Conservation (phyloP, 2,797 vertebrate species). For the Intellagama lesueurii region DNA sequence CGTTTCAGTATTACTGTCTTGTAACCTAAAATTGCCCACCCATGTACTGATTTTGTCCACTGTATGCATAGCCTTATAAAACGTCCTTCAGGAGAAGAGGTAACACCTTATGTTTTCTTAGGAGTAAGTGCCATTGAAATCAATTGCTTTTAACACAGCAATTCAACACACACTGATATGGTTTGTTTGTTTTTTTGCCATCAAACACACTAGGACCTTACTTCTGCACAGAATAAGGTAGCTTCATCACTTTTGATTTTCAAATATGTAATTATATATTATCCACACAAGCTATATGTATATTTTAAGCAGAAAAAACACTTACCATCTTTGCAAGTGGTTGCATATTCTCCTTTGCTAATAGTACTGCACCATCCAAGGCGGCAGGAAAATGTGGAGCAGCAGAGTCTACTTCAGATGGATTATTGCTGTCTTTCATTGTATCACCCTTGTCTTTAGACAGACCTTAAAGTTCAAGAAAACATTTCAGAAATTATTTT, state of each 20-base stretch:
- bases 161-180: neutral
- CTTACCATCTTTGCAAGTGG: constrained; percentile 82
- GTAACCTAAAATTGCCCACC: neutral
- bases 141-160: neutral
- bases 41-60: neutral
- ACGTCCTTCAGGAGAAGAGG: neutral
- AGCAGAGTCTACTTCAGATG: constrained; percentile 62
- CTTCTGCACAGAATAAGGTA: neutral
- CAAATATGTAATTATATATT: neutral
- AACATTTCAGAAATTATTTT: constrained; percentile 13
- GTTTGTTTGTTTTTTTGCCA: no score
- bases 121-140: neutral
- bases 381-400: constrained; percentile 65
- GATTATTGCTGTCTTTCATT: constrained; percentile 36
- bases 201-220: neutral
- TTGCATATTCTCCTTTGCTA: constrained; percentile 68
- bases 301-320: constrained; percentile 44
- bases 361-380: constrained; percentile 56
- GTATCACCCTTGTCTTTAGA: constrained; percentile 63
- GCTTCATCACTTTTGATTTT: neutral
- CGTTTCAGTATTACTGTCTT: neutral
- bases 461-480: constrained; percentile 65
- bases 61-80: neutral
- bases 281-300: neutral
- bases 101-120: neutral